phyloP scores from a whole-genome alignment of 2,888 invertebrate genomes.

The Nasonia oneida region DNA sequence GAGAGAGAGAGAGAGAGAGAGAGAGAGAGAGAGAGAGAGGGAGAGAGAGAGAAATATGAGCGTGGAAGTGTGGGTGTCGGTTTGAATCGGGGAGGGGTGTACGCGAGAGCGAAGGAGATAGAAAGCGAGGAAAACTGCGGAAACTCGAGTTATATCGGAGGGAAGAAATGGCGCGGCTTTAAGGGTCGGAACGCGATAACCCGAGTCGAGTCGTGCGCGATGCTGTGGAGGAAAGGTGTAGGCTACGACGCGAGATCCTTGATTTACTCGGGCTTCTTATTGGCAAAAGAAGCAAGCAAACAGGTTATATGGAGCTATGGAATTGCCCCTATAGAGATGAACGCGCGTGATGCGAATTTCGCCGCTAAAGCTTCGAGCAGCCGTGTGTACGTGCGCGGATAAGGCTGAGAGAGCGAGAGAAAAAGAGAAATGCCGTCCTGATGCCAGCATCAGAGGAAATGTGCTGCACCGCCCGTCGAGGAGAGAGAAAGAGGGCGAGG shows the following conservation, averaged over 20 bases:
- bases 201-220: not conserved
- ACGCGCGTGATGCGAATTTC: constrained; percentile 72
- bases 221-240: not conserved
- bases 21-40: not conserved
- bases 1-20: constrained; percentile 11
- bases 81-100: not conserved
- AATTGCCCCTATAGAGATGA: constrained; percentile 67
- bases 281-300: constrained; percentile 67
- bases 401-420: not conserved
- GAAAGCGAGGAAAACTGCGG: constrained; percentile 25
- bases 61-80: constrained; percentile 10
- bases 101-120: constrained; percentile 13
- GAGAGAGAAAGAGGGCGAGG: not conserved
- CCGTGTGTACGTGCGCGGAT: not conserved
- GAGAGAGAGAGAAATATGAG: constrained; percentile 23
- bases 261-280: constrained; percentile 70
- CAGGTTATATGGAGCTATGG: constrained; percentile 68
- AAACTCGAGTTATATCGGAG: constrained; percentile 6
- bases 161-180: not conserved
- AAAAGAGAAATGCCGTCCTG: not conserved
- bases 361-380: not conserved
- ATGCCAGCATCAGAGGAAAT: not conserved
- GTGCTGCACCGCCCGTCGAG: not conserved
- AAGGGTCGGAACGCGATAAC: constrained; percentile 59
- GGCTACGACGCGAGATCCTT: constrained; percentile 64